Evolutionary conservation across 2,888 invertebrate genomes (phyloP).

Genomic region (Heteromurus nitidus): DNA sequence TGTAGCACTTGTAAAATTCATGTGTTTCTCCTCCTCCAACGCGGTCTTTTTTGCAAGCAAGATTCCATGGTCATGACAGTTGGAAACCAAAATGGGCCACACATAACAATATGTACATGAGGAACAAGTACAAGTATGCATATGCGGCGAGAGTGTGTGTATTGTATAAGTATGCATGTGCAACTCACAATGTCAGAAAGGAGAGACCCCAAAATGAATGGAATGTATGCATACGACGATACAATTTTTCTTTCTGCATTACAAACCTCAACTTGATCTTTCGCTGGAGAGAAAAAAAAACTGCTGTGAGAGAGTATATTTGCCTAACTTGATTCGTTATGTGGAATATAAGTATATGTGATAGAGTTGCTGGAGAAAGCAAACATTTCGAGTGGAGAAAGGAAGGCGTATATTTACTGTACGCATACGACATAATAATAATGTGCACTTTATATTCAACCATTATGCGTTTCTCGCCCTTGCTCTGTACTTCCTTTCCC

Average conservation of each 20-base stretch:
- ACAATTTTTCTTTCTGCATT: neutral
- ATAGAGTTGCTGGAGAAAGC: conserved; percentile 3
- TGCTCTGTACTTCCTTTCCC: neutral
- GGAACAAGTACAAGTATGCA: neutral
- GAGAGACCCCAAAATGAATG: neutral
- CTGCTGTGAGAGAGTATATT: too few species aligned
- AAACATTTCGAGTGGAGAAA: too few species aligned
- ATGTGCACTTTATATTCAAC: conserved; percentile 53
- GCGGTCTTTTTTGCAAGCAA: neutral
- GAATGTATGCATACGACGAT: conserved; percentile 15
- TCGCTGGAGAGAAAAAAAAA: neutral
- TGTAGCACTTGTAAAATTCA: conserved; percentile 22
- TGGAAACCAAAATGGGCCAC: conserved; percentile 24
- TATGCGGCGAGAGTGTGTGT: neutral
- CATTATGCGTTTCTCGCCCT: conserved; percentile 47
- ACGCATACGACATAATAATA: conserved; percentile 37
- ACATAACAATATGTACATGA: conserved; percentile 23
- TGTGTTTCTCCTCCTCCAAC: neutral
- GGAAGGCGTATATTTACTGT: neutral
- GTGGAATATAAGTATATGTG: neutral
- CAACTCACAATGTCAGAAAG: neutral
- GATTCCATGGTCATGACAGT: conserved; percentile 41
- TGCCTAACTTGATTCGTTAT: too few species aligned
- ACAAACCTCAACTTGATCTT: neutral
- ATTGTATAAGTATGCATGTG: neutral